Base-by-base conservation (phyloP, 2,888 invertebrate species). In the Gortyna flavago region DNA sequence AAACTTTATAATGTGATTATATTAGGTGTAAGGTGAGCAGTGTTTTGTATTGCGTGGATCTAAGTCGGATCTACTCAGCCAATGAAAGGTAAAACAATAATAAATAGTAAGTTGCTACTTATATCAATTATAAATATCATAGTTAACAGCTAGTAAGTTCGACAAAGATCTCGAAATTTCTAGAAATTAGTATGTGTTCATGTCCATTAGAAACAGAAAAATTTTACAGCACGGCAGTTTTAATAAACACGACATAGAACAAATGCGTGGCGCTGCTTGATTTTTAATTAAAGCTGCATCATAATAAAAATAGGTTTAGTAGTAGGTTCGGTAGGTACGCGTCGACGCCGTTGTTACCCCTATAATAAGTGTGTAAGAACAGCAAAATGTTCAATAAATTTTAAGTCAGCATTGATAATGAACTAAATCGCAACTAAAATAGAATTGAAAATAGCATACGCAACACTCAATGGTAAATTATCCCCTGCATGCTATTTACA, bases 51-150 rank as follows among this genome's bases (percentile, higher is more conserved):
- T 79, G 79, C 48, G 75, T 82, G 75, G 67, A 69, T 85, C 78
- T 78, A 70, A 79, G 83, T 86, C 84, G 85, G 72, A 89, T 81
- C 84, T 85, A 78, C 84, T 85, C 67, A 41, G 79, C 76, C 65
- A 65, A 70, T 77, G 16, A 48, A 62, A 69, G 64, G 67, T 77
- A 69, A 85, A 83, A 81, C 87, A 87, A 87, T 85, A 88, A 88
- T 85, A 81, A 62, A 76, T 73, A 73, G 38, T 87, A 87, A 87
- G 85, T 48, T 72, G 61, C 77, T 75, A 82, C 68, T 79, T 75
- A 83, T 86, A 84, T 87, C 85, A 87, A 87, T 87, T 87, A 85
- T 81, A n/a, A n/a, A n/a, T n/a, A 79, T 74, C 69, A 67, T 77
- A 84, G 77, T 79, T 72, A 25, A 38, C 67, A 74, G 75, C 80